Evolutionary conservation across 64 coral and sea anemone species (phyloP).

Genomic region (Stichodactyla mertensii): DNA sequence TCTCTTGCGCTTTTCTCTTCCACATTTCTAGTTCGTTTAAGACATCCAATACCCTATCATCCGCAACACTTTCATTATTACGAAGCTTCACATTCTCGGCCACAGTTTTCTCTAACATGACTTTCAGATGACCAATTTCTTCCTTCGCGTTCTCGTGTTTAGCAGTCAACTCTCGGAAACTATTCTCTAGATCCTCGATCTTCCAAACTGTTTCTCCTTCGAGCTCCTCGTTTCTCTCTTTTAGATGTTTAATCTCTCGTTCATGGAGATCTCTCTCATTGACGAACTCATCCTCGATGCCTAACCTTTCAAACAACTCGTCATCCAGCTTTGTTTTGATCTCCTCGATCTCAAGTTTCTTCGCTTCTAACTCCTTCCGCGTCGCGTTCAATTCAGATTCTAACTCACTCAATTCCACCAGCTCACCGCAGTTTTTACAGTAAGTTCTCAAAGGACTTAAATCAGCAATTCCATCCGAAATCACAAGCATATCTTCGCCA

Average conservation of each 20-base stretch:
- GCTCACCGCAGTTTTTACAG: neutral
- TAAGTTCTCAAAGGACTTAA: neutral
- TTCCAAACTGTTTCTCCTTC: constrained; percentile 21
- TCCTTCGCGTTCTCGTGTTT: constrained; percentile 34
- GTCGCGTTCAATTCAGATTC: constrained; percentile 11
- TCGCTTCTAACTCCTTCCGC: constrained; percentile 15
- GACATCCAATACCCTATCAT: constrained; percentile 47
- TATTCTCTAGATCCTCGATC: constrained; percentile 27
- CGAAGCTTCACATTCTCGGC: constrained; percentile 39
- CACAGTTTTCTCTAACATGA: constrained; percentile 38
- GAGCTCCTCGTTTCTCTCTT: constrained; percentile 44
- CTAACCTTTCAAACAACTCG: constrained; percentile 55
- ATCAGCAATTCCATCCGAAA: neutral
- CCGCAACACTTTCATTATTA: constrained; percentile 29
- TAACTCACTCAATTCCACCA: neutral
- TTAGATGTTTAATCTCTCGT: constrained; percentile 29
- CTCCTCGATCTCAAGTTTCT: constrained; percentile 35
- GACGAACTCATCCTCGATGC: constrained; percentile 49
- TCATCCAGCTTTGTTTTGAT: constrained; percentile 59
- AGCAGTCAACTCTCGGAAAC: constrained; percentile 18
- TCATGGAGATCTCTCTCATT: constrained; percentile 17
- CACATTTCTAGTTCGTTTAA: constrained; percentile 55
- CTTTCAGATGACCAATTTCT: constrained; percentile 41
- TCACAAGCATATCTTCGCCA: neutral
- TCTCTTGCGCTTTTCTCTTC: constrained; percentile 51